Conservation (phyloP, 2,888 invertebrate genomes). For the Oxytorus armatus region DNA sequence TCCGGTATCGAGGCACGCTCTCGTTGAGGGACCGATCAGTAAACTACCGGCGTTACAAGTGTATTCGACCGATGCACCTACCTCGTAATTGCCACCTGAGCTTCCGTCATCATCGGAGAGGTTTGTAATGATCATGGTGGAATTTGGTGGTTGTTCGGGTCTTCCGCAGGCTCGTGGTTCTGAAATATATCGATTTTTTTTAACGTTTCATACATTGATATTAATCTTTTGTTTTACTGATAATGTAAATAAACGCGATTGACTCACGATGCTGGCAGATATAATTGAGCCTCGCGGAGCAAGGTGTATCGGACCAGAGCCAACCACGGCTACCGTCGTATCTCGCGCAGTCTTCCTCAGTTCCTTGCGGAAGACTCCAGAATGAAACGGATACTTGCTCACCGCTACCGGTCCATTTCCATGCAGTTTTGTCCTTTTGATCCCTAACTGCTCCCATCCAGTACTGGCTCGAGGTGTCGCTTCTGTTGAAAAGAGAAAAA, state of each 20-base stretch:
- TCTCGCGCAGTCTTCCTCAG: slow-evolving; percentile 93
- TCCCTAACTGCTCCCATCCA: slow-evolving; percentile 98
- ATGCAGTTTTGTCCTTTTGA: slow-evolving; percentile 90
- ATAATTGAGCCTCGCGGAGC: slow-evolving; percentile 92
- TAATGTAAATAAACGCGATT: background rate
- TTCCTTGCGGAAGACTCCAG: slow-evolving; percentile 93
- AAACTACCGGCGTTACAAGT: slow-evolving; percentile 94
- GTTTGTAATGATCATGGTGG: slow-evolving; percentile 89
- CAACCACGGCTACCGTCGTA: slow-evolving; percentile 97
- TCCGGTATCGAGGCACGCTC: slow-evolving; percentile 95
- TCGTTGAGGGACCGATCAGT: slow-evolving; percentile 92
- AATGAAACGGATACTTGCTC: slow-evolving; percentile 95
- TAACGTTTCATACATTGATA: slow-evolving; percentile 11
- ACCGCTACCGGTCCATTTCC: slow-evolving; percentile 95
- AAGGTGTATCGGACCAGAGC: slow-evolving; percentile 97
- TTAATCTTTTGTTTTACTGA: too few species aligned
- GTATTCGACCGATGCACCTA: slow-evolving; percentile 94
- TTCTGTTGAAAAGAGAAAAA: slow-evolving; percentile 84
- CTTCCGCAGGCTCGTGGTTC: slow-evolving; percentile 96
- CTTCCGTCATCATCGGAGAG: slow-evolving; percentile 84
- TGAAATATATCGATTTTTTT: slow-evolving; percentile 83
- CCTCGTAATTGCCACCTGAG: slow-evolving; percentile 88
- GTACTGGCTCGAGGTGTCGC: slow-evolving; percentile 96
- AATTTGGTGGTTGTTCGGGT: slow-evolving; percentile 97
- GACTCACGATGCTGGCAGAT: slow-evolving; percentile 97